Conservation (phyloP, 2,888 invertebrate genomes). For the Lasius platythorax region DNA sequence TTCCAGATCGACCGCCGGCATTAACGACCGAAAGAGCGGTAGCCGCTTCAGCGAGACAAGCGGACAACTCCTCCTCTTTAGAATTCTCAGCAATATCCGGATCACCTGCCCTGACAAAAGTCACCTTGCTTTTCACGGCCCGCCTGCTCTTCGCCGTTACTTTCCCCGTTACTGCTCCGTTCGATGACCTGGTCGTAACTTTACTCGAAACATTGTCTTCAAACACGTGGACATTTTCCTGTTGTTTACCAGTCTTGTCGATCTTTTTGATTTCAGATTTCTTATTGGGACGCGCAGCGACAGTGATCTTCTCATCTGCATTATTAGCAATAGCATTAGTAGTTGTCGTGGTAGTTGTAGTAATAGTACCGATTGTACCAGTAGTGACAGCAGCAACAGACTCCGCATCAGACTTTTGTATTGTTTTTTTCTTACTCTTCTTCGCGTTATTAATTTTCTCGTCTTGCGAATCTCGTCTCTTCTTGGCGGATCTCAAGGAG, state of each 20-base stretch:
- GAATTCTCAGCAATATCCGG: constrained; percentile 71
- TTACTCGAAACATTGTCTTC: constrained; percentile 65
- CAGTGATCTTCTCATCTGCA: constrained; percentile 57
- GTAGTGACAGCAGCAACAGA: constrained; percentile 55
- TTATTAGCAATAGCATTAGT: constrained; percentile 38
- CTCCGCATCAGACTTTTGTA: constrained; percentile 24
- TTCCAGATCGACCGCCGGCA: constrained; percentile 70
- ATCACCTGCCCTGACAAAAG: constrained; percentile 73
- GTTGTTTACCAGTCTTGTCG: constrained; percentile 71
- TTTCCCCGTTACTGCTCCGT: constrained; percentile 73
- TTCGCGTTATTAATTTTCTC: constrained; percentile 72
- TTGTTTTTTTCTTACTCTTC: constrained; percentile 75
- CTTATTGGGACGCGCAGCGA: constrained; percentile 63
- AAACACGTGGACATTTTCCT: constrained; percentile 59
- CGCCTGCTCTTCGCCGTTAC: constrained; percentile 79
- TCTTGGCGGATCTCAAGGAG: constrained; percentile 77
- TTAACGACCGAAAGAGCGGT: constrained; percentile 82
- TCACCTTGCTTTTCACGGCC: constrained; percentile 77
- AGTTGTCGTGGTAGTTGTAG: constrained; percentile 50
- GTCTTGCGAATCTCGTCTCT: constrained; percentile 77
- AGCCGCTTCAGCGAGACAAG: constrained; percentile 84
- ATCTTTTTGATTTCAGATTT: constrained; percentile 68
- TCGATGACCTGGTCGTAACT: constrained; percentile 74
- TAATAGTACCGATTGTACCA: neutral
- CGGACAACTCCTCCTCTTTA: constrained; percentile 81